Evolutionary conservation across 2,113 vertebrate species (phyloP).

Genomic region (Microtus oregoni): DNA sequence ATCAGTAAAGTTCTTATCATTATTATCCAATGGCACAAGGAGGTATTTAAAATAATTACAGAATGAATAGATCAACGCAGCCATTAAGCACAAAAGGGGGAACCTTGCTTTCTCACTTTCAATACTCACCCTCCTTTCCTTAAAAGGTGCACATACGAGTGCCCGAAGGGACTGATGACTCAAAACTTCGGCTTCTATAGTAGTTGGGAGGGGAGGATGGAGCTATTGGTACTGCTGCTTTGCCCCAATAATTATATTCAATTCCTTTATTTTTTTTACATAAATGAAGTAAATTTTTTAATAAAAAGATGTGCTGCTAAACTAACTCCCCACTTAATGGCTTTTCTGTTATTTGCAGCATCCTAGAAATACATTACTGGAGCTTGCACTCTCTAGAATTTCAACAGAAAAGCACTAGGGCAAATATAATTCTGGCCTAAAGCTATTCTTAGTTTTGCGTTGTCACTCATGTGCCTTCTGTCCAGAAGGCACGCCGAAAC

Average conservation of each 20-base stretch:
- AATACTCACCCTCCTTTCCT: not conserved
- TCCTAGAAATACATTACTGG: not conserved
- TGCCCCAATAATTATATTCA: not conserved
- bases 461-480: not conserved
- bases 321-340: not conserved
- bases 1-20: not conserved
- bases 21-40: not conserved
- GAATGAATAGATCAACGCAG: not conserved
- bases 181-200: slow-evolving; percentile 1
- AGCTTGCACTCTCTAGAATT: not conserved
- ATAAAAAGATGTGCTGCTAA: not conserved
- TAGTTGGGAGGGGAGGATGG: not conserved
- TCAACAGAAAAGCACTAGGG: not conserved
- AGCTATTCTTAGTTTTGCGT: not conserved
- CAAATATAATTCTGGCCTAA: slow-evolving; percentile 42
- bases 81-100: not conserved
- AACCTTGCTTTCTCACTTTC: not conserved
- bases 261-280: not conserved
- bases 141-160: not conserved
- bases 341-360: not conserved
- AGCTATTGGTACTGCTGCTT: not conserved
- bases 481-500: not conserved
- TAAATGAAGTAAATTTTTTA: slow-evolving; percentile 17
- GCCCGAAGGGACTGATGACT: not conserved
- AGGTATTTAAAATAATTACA: not conserved